Conservation (phyloP, 1,140 invertebrate genomes). For the Pentalonia nigronervosa region DNA sequence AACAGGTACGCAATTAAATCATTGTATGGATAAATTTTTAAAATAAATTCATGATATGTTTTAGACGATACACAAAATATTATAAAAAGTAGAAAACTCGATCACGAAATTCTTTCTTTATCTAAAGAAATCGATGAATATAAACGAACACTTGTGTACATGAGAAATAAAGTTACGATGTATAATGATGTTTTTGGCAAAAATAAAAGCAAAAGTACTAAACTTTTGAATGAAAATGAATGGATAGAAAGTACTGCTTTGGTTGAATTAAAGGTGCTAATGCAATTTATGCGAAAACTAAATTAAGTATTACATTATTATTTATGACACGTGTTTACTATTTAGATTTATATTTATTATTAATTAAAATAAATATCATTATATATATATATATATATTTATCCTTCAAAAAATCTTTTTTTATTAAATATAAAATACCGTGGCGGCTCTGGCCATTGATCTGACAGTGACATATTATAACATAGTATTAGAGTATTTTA, state of each 20-base stretch:
- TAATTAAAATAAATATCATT: background rate
- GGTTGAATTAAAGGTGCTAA: conserved; percentile 9
- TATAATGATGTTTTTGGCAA: background rate
- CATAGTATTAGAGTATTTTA: too few species aligned
- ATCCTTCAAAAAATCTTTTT: too few species aligned
- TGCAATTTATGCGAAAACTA: background rate
- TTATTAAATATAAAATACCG: too few species aligned
- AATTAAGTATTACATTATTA: background rate
- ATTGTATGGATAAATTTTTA: background rate
- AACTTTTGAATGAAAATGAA: conserved; percentile 45
- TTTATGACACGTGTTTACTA: too few species aligned
- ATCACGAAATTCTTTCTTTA: conserved; percentile 9
- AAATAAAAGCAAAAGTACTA: conserved; percentile 15
- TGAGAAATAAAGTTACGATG: background rate
- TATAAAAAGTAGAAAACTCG: background rate
- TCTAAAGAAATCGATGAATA: background rate
- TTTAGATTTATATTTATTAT: background rate
- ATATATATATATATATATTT: too few species aligned
- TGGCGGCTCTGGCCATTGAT: too few species aligned
- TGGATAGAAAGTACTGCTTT: conserved; percentile 18
- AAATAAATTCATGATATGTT: background rate
- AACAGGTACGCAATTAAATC: background rate
- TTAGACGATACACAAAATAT: background rate
- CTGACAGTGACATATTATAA: too few species aligned
- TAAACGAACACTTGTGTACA: background rate